Evolutionary conservation across 2,113 vertebrate species (phyloP).

Genomic region (Phaethornis superciliosus): DNA sequence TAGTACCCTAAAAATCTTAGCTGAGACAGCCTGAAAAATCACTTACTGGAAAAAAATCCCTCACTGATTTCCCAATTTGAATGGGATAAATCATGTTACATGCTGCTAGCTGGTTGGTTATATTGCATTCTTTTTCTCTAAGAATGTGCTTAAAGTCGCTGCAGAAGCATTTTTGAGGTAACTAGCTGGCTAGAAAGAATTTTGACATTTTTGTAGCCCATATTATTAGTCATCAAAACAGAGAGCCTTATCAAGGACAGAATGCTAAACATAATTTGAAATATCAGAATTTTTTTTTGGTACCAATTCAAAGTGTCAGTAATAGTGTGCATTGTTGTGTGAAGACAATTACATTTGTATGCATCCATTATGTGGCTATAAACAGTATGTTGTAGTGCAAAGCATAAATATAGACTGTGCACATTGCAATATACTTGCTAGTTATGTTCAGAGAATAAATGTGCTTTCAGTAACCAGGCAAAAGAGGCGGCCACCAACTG

Average conservation of each 20-base stretch:
- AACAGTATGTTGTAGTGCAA: background rate
- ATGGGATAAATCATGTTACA: background rate
- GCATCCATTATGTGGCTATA: background rate
- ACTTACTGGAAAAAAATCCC: background rate
- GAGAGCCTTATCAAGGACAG: background rate
- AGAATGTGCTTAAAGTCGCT: constrained; percentile 22
- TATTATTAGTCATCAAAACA: background rate
- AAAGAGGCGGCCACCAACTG: background rate
- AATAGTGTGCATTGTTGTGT: background rate
- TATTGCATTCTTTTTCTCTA: background rate
- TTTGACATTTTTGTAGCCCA: constrained; percentile 33
- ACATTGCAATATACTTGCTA: background rate
- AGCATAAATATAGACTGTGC: background rate
- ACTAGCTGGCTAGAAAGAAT: background rate
- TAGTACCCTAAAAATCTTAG: background rate
- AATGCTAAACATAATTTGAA: background rate
- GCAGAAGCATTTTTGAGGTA: constrained; percentile 33
- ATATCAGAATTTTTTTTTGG: background rate
- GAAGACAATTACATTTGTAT: background rate
- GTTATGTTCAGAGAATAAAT: background rate
- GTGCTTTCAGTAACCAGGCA: background rate
- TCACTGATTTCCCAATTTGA: background rate
- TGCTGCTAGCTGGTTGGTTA: background rate
- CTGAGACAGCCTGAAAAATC: background rate
- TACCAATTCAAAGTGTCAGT: background rate